phyloP scores from a whole-genome alignment of 2,113 vertebrate species.

The Prolemur simus region DNA sequence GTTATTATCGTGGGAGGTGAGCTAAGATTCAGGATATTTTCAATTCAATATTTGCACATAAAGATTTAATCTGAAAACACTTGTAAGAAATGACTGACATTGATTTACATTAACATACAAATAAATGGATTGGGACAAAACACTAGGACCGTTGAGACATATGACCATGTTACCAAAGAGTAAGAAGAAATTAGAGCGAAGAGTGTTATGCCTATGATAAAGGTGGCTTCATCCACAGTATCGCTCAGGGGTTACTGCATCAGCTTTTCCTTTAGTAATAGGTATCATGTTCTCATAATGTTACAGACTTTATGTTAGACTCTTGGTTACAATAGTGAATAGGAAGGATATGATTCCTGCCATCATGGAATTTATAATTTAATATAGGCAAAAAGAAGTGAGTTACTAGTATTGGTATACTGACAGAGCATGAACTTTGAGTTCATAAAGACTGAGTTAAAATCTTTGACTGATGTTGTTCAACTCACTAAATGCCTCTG shows the following conservation, averaged over 20 bases:
- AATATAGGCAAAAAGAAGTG: not conserved
- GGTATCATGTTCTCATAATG: not conserved
- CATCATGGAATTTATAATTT: not conserved
- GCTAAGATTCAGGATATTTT: no score
- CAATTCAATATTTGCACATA: not conserved
- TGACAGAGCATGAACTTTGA: not conserved
- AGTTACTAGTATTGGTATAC: not conserved
- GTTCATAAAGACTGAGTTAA: not conserved
- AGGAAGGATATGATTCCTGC: not conserved
- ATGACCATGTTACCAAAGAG: not conserved
- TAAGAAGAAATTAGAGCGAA: not conserved
- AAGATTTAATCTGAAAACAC: not conserved
- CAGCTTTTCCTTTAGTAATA: not conserved
- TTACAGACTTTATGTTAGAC: not conserved
- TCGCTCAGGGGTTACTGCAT: not conserved
- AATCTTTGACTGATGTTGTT: not conserved
- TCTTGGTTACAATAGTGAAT: not conserved
- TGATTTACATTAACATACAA: conserved; percentile 12
- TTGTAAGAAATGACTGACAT: not conserved
- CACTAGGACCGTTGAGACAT: not conserved
- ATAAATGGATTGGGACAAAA: not conserved
- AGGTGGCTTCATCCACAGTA: not conserved
- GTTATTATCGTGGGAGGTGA: not conserved
- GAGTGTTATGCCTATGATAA: not conserved
- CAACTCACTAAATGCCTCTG: not conserved